These are phyloP conservation scores for Pteronura brasiliensis DNA, from an alignment of 2,113 vertebrate genomes.

Conservation along the genomic window DNA sequence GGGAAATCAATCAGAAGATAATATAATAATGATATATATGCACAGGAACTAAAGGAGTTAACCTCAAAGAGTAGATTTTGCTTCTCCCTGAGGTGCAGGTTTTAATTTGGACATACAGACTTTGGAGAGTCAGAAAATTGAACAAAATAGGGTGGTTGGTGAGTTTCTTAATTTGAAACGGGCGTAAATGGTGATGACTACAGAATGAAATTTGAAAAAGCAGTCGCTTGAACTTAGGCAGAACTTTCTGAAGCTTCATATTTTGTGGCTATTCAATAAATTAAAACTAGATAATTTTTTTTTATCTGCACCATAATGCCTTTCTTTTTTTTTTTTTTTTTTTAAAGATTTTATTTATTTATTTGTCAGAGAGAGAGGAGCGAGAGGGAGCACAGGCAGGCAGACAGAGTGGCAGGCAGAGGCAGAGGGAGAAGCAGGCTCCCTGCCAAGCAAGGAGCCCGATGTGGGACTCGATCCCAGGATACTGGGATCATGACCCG, in stretches of 20 bases:
- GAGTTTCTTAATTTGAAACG: conserved; percentile 10
- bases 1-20: background rate
- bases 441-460: too few relatives aligned
- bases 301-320: background rate
- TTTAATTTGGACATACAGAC: background rate
- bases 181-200: background rate
- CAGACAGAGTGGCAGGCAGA: too few relatives aligned
- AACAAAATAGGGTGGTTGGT: background rate
- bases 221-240: background rate
- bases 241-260: background rate
- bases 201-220: conserved; percentile 27
- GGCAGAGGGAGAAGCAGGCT: too few relatives aligned
- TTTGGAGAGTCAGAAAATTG: background rate
- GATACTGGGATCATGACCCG: too few relatives aligned
- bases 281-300: background rate
- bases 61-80: background rate
- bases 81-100: background rate
- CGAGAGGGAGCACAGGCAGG: too few relatives aligned
- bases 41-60: background rate
- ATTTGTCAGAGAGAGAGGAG: too few relatives aligned
- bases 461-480: too few relatives aligned
- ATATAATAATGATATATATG: background rate
- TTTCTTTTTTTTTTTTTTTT: too few relatives aligned
- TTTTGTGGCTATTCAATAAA: background rate
- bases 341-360: too few relatives aligned